Base-by-base conservation (phyloP, 2,888 invertebrate species). In the Thelaira solivaga region DNA sequence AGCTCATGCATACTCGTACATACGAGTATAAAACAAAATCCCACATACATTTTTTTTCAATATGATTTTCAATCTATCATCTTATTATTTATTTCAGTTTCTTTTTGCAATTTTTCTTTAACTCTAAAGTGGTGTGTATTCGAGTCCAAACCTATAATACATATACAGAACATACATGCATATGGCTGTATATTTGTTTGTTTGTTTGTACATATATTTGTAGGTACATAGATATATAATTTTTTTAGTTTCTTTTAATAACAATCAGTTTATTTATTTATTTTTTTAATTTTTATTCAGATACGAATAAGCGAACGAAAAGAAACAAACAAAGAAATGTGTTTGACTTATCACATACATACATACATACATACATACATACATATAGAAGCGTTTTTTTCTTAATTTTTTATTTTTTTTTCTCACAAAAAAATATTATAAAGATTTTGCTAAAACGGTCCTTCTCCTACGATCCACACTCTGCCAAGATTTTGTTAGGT, bases 381-480 rank as follows among this genome's bases (percentile, higher is more conserved):
- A n/a, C n/a, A n/a, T n/a, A n/a, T n/a, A n/a, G 57, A 65, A 65
- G 59, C 45, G n/a, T 47, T 34, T 65, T 65, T 61, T 65, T 64
- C 18, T 61, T 43, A 39, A 16, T 6, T 3, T 3, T 22, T 4
- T n/a, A 29, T 20, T 41, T 24, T 3, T 18, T 31, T 43, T 10
- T 11, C 5, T 18, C 7, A 16, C 5, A 10, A 49, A 18, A 4
- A 18, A 34, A 20, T 11, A 6, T 8, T 34, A 20, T 34, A 34
- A 20, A 41, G 24, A 6, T 24, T 72, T 65, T 72, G 76, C 67
- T 61, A 72, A 67, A 77, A 36, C 53, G 55, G 49, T 72, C 77
- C 77, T 72, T 62, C 47, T 72, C 45, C 49, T 72, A 57, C 61
- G 39, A 73, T 72, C 77, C 77, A 77, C 62, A 73, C 4, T 47